Conservation (phyloP, 2,113 vertebrate genomes). For the Alexandromys fortis region DNA sequence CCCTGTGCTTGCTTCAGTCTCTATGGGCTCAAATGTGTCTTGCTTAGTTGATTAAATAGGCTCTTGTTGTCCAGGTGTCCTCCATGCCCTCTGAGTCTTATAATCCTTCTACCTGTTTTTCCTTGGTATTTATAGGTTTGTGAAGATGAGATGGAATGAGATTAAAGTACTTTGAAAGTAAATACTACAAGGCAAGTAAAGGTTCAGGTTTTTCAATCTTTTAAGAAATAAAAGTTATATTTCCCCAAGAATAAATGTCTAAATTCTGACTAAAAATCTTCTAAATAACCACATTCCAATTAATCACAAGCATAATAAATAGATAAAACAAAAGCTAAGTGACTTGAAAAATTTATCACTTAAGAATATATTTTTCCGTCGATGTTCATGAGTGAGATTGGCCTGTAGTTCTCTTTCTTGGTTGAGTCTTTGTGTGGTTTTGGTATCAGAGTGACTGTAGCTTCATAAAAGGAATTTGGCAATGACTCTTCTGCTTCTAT, state of each 20-base stretch:
- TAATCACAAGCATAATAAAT: not conserved
- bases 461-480: no score
- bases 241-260: not conserved
- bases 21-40: not conserved
- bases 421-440: no score
- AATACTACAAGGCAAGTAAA: not conserved
- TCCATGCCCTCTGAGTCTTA: not conserved
- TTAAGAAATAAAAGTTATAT: slow-evolving; percentile 12
- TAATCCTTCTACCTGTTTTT: not conserved
- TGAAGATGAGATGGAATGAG: slow-evolving; percentile 2
- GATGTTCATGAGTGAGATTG: no score
- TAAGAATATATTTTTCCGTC: not conserved
- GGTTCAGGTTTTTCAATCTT: not conserved
- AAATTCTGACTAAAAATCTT: not conserved
- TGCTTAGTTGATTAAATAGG: not conserved
- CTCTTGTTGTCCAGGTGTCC: not conserved
- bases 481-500: no score
- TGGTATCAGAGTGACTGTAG: no score
- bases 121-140: not conserved
- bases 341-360: not conserved
- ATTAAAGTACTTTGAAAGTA: not conserved
- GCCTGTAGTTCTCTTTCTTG: no score
- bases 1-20: not conserved
- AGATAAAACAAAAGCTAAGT: not conserved
- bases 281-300: not conserved